phyloP scores from a whole-genome alignment of 2,888 invertebrate genomes.

The Sesia bembeciformis region DNA sequence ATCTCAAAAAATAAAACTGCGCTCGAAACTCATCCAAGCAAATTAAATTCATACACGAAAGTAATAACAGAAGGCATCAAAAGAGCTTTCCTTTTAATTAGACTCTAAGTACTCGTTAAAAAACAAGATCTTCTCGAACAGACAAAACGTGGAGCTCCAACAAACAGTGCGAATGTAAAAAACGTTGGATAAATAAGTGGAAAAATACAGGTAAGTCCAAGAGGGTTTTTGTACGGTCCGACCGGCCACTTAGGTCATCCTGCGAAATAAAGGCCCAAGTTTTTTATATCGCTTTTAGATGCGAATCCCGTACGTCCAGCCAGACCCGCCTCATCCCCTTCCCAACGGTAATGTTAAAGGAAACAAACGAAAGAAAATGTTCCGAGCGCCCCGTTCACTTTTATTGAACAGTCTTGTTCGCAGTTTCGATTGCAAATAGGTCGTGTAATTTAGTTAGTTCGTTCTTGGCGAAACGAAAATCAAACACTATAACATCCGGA shows the following conservation, averaged over 20 bases:
- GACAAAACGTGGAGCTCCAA: conserved; percentile 65
- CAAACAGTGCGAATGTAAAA: conserved; percentile 70
- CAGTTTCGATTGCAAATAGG: conserved; percentile 71
- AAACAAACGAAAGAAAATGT: conserved; percentile 73
- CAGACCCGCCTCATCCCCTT: conserved; percentile 58
- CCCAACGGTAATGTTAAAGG: conserved; percentile 62
- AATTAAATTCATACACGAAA: conserved; percentile 70
- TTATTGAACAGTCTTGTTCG: conserved; percentile 60
- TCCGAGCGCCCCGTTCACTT: conserved; percentile 58
- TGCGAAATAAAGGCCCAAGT: conserved; percentile 69
- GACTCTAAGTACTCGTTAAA: conserved; percentile 73
- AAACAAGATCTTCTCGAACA: conserved; percentile 69
- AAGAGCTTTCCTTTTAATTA: conserved; percentile 74
- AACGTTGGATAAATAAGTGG: conserved; percentile 73
- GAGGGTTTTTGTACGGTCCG: conserved; percentile 69
- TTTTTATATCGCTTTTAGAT: conserved; percentile 74
- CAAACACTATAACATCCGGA: too few species aligned
- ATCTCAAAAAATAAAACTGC: conserved; percentile 34
- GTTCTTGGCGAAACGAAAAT: conserved; percentile 11
- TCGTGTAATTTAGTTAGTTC: conserved; percentile 64
- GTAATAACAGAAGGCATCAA: conserved; percentile 70
- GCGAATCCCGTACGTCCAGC: conserved; percentile 60
- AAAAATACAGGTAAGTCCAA: conserved; percentile 74
- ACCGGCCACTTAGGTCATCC: conserved; percentile 74
- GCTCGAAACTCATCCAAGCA: conserved; percentile 61